Evolutionary conservation across 2,113 vertebrate genomes (phyloP), one percentile per base, ranked within the genome.

Genomic region (Albula glossodonta): DNA sequence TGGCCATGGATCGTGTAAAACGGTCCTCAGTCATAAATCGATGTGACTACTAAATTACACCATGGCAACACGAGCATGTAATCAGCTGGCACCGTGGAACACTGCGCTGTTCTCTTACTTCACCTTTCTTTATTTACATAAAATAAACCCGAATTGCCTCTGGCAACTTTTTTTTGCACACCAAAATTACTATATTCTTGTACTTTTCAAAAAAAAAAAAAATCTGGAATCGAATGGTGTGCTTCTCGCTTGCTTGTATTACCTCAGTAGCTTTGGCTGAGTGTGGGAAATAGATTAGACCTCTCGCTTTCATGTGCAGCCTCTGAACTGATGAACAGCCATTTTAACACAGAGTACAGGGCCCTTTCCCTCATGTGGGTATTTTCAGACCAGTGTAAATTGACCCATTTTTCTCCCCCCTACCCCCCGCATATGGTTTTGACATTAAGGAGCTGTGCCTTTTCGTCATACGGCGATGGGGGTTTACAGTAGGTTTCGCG

Each of bases 31-130:
- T 11, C 60, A 66, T 92, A 91, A 92, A 88, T 78, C 25, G 77
- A 90, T 89, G 79, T 88, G 91, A 92, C 88, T 13, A 53, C 86
- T 87, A 74, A 91, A 88, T 66, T 89, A 88, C 91, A 90, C 86
- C 89, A 90, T 87, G 89, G 83, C 89, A 87, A 83, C 80, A 87
- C 9, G 25, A 87, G 84, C 85, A 86, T 48, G 57, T 8, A 84
- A 81, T 51, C 86, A 52, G 60, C 88, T 88, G 87, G 31, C 66
- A 49, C 56, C 56, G 25, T 51, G 77, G 84, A 10, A 50, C 51
- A n/a, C 15, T 5, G 6, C 41, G n/a, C 63, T 57, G 74, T 48
- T 41, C 80, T 60, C 48, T 84, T 84, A 53, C 63, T 52, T 83
- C 77, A 79, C 13, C 51, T 70, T 41, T 51, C 66, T 77, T 57